Evolutionary conservation across 2,888 invertebrate genomes (phyloP).

Genomic region (Torymus aiolomorphi): DNA sequence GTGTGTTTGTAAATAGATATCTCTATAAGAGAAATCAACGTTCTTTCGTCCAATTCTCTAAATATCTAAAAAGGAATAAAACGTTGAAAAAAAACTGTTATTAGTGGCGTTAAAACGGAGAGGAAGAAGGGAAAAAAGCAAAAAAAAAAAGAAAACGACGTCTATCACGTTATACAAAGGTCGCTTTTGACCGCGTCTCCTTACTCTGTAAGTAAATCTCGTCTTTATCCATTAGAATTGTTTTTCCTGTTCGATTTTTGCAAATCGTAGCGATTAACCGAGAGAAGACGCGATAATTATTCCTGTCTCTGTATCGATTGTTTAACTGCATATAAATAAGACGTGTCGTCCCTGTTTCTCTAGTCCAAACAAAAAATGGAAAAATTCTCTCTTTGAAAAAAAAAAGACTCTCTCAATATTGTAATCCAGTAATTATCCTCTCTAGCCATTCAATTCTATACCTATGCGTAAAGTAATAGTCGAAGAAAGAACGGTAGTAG

Average conservation of each 20-base stretch:
- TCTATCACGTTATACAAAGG: conserved; percentile 24
- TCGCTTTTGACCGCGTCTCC: conserved; percentile 28
- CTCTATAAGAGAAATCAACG: neutral
- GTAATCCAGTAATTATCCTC: too few species aligned
- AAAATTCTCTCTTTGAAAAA: too few species aligned
- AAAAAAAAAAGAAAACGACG: conserved; percentile 19
- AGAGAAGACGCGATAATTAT: neutral
- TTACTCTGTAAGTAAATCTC: conserved; percentile 6
- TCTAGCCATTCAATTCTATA: too few species aligned
- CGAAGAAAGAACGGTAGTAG: too few species aligned
- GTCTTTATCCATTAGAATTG: conserved; percentile 34
- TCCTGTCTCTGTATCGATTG: conserved; percentile 18
- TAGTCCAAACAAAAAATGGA: too few species aligned
- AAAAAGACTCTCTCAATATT: too few species aligned
- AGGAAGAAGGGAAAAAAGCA: neutral
- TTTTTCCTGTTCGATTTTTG: conserved; percentile 37
- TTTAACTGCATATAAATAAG: conserved; percentile 51
- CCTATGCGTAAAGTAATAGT: too few species aligned
- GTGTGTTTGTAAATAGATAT: conserved; percentile 40
- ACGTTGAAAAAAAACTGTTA: conserved; percentile 41
- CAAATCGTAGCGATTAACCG: conserved; percentile 5
- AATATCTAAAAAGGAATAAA: conserved; percentile 6
- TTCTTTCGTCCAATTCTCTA: conserved; percentile 29
- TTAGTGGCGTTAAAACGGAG: neutral
- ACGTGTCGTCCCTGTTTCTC: too few species aligned